These are phyloP conservation scores for Diplolepis rosae DNA, from an alignment of 2,888 invertebrate genomes.

Conservation along the genomic window DNA sequence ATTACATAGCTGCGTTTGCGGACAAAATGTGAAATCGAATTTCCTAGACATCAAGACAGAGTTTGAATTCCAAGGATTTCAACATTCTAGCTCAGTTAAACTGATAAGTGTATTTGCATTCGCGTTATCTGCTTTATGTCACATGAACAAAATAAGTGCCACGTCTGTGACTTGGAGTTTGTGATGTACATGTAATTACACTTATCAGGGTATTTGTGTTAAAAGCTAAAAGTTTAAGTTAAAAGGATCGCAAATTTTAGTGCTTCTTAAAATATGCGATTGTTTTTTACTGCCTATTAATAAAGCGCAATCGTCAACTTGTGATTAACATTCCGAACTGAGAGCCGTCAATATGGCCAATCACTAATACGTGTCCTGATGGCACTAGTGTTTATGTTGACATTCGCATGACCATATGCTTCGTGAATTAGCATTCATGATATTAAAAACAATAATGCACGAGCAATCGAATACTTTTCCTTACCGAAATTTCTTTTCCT, in stretches of 20 bases:
- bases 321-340: conserved; percentile 54
- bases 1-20: neutral
- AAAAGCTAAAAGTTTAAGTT: conserved; percentile 14
- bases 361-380: neutral
- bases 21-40: conserved; percentile 29
- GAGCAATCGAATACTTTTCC: neutral
- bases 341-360: neutral
- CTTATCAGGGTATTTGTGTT: conserved; percentile 8
- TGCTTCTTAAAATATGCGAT: conserved; percentile 1
- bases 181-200: conserved; percentile 29
- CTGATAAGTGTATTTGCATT: conserved; percentile 54
- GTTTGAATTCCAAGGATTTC: conserved; percentile 56
- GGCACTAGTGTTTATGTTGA: neutral
- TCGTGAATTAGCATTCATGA: neutral
- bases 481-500: no score
- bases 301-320: conserved; percentile 45
- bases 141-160: conserved; percentile 26
- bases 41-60: conserved; percentile 26
- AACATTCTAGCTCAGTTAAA: conserved; percentile 56
- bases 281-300: conserved; percentile 38
- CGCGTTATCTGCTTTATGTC: conserved; percentile 46
- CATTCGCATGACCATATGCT: neutral
- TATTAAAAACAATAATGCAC: conserved; percentile 1
- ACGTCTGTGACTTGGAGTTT: conserved; percentile 15
- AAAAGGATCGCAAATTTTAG: conserved; percentile 29